Conservation (phyloP, 2,888 invertebrate species). For the Camptogramma bilineatum region DNA sequence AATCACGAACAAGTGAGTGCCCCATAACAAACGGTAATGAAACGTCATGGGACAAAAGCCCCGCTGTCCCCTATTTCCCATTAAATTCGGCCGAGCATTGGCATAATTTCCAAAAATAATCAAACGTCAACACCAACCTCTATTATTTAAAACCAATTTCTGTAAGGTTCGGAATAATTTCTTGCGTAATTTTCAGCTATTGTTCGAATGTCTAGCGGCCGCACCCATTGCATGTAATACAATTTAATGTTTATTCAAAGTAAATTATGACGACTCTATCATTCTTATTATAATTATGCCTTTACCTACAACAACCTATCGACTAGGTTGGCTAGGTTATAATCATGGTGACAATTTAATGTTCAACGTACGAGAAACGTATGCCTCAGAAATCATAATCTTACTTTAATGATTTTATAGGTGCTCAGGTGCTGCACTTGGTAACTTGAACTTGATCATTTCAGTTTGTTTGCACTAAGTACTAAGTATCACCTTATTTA, state of each 20-base stretch:
- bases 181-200: slow-evolving; percentile 29
- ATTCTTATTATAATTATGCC: no score
- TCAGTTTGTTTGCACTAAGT: no score
- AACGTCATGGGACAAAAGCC: slow-evolving; percentile 27
- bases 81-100: slow-evolving; percentile 45
- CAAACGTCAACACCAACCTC: slow-evolving; percentile 57
- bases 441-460: no score
- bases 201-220: slow-evolving; percentile 22
- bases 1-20: neutral
- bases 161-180: slow-evolving; percentile 46
- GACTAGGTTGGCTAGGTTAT: no score
- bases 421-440: no score
- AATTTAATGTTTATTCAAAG: neutral
- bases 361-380: no score
- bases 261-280: neutral
- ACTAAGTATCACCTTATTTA: no score
- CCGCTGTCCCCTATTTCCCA: slow-evolving; percentile 21
- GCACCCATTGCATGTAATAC: neutral
- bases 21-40: slow-evolving; percentile 26
- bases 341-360: no score
- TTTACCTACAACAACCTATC: no score
- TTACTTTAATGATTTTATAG: no score
- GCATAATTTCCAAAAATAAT: slow-evolving; percentile 57
- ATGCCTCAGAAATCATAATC: no score
- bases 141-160: slow-evolving; percentile 58